phyloP scores from a whole-genome alignment of 1,140 invertebrate genomes.

The Macrostomum lignano region DNA sequence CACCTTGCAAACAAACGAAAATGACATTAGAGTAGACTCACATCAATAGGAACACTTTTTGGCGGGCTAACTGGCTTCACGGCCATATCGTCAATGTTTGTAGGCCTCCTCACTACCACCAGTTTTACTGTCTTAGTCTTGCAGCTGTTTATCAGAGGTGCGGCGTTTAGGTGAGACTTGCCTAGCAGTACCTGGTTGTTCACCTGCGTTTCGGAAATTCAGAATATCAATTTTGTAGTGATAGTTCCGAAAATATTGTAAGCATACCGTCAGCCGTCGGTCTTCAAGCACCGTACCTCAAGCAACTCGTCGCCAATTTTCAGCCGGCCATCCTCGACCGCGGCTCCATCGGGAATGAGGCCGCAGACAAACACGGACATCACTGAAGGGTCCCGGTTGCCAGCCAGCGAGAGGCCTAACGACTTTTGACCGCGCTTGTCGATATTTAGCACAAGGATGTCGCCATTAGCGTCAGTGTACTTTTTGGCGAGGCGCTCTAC shows the following conservation, averaged over 20 bases:
- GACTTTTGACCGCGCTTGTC: too few species aligned
- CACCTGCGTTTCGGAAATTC: too few species aligned
- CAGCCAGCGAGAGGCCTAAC: conserved; percentile 65
- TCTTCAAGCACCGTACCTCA: conserved; percentile 49
- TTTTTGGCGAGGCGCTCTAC: not conserved
- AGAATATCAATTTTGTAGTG: too few species aligned
- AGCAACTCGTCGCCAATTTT: conserved; percentile 74
- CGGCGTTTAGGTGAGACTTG: conserved; percentile 77
- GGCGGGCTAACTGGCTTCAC: not conserved
- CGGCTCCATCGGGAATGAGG: conserved; percentile 54
- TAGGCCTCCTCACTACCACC: too few species aligned
- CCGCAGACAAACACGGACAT: conserved; percentile 89
- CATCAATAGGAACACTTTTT: too few species aligned
- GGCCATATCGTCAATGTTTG: not conserved
- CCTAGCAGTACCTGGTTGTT: conserved; percentile 75
- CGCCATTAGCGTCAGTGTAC: not conserved
- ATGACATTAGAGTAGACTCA: too few species aligned
- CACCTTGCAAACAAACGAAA: too few species aligned
- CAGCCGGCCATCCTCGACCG: conserved; percentile 43
- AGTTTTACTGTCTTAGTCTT: not conserved
- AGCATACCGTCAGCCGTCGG: too few species aligned
- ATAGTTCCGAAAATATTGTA: too few species aligned
- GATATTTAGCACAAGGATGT: not conserved
- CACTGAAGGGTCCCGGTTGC: conserved; percentile 63
- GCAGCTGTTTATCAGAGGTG: conserved; percentile 59